Conservation (phyloP, 1,140 invertebrate species). For the Phthorimaea operculella region DNA sequence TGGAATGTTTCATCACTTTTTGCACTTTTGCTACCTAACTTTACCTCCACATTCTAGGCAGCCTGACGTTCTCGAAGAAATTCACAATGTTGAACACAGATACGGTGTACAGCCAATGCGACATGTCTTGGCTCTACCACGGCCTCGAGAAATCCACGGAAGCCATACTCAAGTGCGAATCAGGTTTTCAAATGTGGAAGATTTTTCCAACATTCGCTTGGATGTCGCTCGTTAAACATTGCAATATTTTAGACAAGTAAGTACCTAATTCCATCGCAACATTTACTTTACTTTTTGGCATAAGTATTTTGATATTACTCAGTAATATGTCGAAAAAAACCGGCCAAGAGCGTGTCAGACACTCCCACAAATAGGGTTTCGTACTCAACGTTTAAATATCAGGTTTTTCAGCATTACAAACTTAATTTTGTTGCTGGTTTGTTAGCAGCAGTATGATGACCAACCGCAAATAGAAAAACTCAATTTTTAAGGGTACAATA, state of each 20-base stretch:
- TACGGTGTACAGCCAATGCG: slow-evolving; percentile 62
- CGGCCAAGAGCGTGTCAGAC: no score
- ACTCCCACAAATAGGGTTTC: no score
- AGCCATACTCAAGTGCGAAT: slow-evolving; percentile 72
- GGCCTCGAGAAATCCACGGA: slow-evolving; percentile 70
- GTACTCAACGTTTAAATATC: no score
- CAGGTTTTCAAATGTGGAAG: slow-evolving; percentile 75
- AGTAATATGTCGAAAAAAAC: no score
- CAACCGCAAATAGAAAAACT: no score
- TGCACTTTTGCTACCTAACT: not conserved
- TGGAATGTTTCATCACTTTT: not conserved
- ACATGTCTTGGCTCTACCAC: slow-evolving; percentile 69
- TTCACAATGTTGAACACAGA: slow-evolving; percentile 69
- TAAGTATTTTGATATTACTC: no score
- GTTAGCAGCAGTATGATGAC: no score
- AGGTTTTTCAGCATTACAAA: no score
- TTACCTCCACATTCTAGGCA: slow-evolving; percentile 26
- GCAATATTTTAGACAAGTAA: slow-evolving; percentile 70
- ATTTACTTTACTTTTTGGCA: no score
- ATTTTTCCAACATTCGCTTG: slow-evolving; percentile 72
- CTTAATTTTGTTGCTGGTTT: no score
- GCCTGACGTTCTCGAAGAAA: slow-evolving; percentile 70
- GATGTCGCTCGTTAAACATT: slow-evolving; percentile 69
- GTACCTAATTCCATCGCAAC: not conserved
- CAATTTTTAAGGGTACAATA: no score